phyloP scores from a whole-genome alignment of 2,113 vertebrate genomes.

The Puma concolor region DNA sequence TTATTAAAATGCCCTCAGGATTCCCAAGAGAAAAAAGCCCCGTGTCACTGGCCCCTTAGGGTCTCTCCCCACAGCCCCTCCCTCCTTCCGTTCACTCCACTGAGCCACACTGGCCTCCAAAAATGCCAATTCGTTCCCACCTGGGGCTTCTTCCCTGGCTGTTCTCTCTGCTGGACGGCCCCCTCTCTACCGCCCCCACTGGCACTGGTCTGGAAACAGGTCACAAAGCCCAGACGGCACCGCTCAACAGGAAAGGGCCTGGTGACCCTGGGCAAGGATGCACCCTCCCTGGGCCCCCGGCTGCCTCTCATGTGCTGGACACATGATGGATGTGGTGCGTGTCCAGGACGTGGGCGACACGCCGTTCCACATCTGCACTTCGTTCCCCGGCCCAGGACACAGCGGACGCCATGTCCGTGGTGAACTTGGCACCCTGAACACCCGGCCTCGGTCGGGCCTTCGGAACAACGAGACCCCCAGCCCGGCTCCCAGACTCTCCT shows the following conservation, averaged over 20 bases:
- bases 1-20: background rate
- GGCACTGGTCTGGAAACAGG: background rate
- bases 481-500: background rate
- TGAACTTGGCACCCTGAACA: background rate
- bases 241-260: background rate
- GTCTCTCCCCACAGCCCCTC: background rate
- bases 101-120: background rate
- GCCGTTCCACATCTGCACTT: background rate
- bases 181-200: too few species aligned
- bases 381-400: too few species aligned
- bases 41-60: background rate
- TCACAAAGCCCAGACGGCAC: background rate
- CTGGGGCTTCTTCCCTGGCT: background rate
- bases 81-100: background rate
- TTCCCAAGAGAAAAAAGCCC: background rate
- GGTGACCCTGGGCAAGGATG: background rate
- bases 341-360: background rate
- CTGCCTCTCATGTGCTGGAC: background rate
- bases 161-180: background rate
- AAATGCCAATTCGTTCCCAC: background rate
- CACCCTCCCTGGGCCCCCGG: background rate
- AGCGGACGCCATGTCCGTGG: too few species aligned
- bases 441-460: background rate
- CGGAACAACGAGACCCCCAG: background rate
- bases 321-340: fast-evolving